Evolutionary conservation across 2,888 invertebrate genomes (phyloP).

Genomic region (Microdon myrmicae): DNA sequence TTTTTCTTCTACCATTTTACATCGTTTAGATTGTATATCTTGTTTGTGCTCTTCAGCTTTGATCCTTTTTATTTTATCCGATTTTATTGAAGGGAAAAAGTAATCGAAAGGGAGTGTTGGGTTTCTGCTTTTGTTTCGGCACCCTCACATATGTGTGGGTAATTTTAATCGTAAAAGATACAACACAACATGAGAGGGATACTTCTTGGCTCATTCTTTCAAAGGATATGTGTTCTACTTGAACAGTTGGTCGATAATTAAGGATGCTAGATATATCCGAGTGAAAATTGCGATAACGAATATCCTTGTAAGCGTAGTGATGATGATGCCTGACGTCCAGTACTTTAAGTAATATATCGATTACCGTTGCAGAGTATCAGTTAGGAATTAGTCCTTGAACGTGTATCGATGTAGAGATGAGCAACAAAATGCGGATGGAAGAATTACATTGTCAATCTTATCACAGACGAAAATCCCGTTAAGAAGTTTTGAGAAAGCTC

Average conservation of each 20-base stretch:
- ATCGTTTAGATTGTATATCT: too few relatives aligned
- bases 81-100: slow-evolving; percentile 48
- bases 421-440: slow-evolving; percentile 23
- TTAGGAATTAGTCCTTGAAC: too few relatives aligned
- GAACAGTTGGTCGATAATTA: slow-evolving; percentile 50
- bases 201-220: too few relatives aligned
- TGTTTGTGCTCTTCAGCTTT: too few relatives aligned
- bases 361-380: too few relatives aligned
- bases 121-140: slow-evolving; percentile 4
- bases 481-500: slow-evolving; percentile 29
- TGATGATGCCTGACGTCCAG: too few relatives aligned
- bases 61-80: slow-evolving; percentile 41
- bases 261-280: slow-evolving; percentile 50
- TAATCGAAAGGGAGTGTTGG: slow-evolving; percentile 44
- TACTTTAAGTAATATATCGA: too few relatives aligned
- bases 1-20: slow-evolving; percentile 32
- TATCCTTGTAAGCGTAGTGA: slow-evolving; percentile 19
- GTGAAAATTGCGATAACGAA: slow-evolving; percentile 44
- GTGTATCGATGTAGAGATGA: too few relatives aligned
- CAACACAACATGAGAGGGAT: slow-evolving; percentile 8
- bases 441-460: slow-evolving; percentile 48
- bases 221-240: slow-evolving; percentile 20
- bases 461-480: slow-evolving; percentile 31
- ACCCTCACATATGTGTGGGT: slow-evolving; percentile 42
- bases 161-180: slow-evolving; percentile 43